Evolutionary conservation across 1,140 invertebrate species (phyloP).

Genomic region (Diachasmimorpha longicaudata): DNA sequence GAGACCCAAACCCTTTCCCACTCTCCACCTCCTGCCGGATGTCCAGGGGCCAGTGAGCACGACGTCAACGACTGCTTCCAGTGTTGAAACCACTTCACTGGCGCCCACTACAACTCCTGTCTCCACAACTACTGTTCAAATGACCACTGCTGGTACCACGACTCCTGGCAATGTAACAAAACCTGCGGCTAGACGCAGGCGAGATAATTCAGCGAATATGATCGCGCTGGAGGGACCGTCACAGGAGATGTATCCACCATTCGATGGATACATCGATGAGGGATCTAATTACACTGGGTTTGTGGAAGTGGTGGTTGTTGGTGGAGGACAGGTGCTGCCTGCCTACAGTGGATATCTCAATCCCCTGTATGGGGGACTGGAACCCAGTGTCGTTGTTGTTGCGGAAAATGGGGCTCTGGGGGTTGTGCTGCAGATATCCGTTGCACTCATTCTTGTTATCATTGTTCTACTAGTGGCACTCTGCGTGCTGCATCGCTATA

Average conservation of each 20-base stretch:
- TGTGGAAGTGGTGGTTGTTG: constrained; percentile 73
- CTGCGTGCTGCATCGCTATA: constrained; percentile 75
- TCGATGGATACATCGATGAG: constrained; percentile 76
- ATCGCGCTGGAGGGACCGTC: constrained; percentile 30
- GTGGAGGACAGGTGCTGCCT: constrained; percentile 43
- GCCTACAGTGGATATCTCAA: constrained; percentile 57
- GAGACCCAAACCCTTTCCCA: constrained; percentile 55
- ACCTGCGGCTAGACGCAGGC: constrained; percentile 32
- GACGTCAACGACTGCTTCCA: constrained; percentile 14
- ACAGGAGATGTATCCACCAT: constrained; percentile 45
- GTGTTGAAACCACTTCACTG: not conserved
- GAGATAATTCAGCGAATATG: constrained; percentile 40
- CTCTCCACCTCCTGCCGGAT: constrained; percentile 51
- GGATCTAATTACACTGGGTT: constrained; percentile 83
- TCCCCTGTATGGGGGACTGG: constrained; percentile 51
- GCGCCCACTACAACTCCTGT: constrained; percentile 24
- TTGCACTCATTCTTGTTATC: constrained; percentile 71
- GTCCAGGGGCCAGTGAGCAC: constrained; percentile 30
- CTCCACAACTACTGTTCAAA: constrained; percentile 31
- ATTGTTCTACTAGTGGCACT: constrained; percentile 71
- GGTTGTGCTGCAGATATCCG: constrained; percentile 61
- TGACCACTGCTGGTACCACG: too few relatives aligned
- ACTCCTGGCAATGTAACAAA: not conserved
- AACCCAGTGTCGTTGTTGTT: constrained; percentile 39
- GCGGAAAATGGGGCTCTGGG: constrained; percentile 47